Evolutionary conservation across 2,888 invertebrate genomes (phyloP), one percentile per base, ranked within the genome.

Genomic region (Habrosyne pyritoides): DNA sequence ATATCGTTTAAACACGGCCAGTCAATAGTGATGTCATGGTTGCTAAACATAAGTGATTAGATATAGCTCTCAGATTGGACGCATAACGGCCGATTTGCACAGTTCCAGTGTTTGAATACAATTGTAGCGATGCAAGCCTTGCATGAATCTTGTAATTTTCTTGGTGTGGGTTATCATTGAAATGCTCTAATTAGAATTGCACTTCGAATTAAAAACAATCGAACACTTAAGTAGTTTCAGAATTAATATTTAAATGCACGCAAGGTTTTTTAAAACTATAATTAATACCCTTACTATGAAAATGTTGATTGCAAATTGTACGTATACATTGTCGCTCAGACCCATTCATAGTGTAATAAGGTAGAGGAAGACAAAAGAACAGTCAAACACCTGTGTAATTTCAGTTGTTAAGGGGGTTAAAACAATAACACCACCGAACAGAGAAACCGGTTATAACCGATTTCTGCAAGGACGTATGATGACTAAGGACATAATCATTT

Each of bases 1-100:
- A 64, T 64, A 52, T 62, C 58, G 60, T 61, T 62, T 64, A 70
- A 74, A 75, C 67, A 73, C 65, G 64, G 60, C 42, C 24, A 55
- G 61, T 64, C 61, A 64, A 66, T 59, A 68, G 63, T 71, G 74
- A 67, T 71, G 53, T 61, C 56, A 61, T 56, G 66, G 60, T 42
- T 60, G 56, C 57, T 61, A 60, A 58, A 55, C 46, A 51, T 54
- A 14, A 22, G 24, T 49, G 48, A 49, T 24, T 49, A 47, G 18
- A 22, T 21, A 8, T n/a, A 21, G n/a, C 12, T 21, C n/a, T 10
- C 21, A 24, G 24, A 22, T 48, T 24, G 48, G 18, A 42, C 42
- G 42, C 42, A 18, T 42, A 42, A 8, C 18, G 42, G 42, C 18
- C 42, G 42, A 42, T 42, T 42, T 42, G 42, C 42, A 42, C 42